Evolutionary conservation across 2,888 invertebrate species (phyloP).

Genomic region (Chrysolina americana): DNA sequence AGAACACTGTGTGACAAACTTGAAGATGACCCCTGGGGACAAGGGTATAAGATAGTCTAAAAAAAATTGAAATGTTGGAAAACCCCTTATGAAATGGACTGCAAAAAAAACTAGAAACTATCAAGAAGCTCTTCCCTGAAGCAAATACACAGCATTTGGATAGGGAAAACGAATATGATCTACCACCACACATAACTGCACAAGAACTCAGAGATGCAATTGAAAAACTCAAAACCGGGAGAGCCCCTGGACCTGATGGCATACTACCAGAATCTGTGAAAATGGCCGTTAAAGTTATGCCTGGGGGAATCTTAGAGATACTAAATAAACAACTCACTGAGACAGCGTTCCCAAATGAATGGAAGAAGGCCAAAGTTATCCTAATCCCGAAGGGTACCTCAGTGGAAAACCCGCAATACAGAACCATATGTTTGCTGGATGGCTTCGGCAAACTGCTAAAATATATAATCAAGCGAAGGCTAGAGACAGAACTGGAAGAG

Average conservation of each 20-base stretch:
- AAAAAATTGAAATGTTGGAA: conserved; percentile 1
- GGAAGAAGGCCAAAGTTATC: conserved; percentile 35
- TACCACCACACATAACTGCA: neutral
- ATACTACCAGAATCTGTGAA: neutral
- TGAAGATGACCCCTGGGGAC: conserved; percentile 21
- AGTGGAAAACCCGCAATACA: neutral
- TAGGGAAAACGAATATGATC: neutral
- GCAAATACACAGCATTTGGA: neutral
- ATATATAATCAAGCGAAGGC: conserved; percentile 1
- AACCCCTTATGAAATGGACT: neutral
- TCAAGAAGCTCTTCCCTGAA: neutral
- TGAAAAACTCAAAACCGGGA: neutral
- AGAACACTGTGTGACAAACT: conserved; percentile 4
- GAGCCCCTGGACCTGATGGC: conserved; percentile 24
- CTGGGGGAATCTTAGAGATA: neutral
- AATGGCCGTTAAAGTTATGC: neutral
- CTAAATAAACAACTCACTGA: conserved; percentile 7
- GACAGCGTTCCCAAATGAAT: conserved; percentile 34
- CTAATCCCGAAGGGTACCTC: conserved; percentile 32
- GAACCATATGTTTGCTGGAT: conserved; percentile 16
- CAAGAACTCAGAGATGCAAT: conserved; percentile 4
- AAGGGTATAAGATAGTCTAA: neutral
- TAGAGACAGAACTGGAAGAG: neutral
- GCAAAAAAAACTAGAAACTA: neutral
- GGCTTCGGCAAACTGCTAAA: conserved; percentile 2